phyloP scores from a whole-genome alignment of 2,888 invertebrate species.

The Saturnia pavonia region DNA sequence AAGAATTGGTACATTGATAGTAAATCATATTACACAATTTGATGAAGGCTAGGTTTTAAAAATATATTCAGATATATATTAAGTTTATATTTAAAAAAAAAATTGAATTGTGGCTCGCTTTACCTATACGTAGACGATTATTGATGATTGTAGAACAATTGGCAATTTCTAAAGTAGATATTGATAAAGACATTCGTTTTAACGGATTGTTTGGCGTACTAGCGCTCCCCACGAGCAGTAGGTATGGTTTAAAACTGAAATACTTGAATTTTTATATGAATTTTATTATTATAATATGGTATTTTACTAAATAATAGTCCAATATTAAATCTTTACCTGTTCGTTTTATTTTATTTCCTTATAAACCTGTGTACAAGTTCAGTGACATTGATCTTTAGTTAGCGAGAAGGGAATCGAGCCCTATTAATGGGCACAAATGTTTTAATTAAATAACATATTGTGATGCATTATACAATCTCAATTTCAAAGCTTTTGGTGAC shows the following conservation, averaged over 20 bases:
- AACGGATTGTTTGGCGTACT: neutral
- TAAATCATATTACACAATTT: too few relatives aligned
- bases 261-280: slow-evolving; percentile 80
- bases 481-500: too few relatives aligned
- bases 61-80: too few relatives aligned
- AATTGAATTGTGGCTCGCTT: too few relatives aligned
- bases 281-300: slow-evolving; percentile 80
- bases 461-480: too few relatives aligned
- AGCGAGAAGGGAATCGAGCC: too few relatives aligned
- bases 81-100: too few relatives aligned
- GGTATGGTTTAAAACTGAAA: slow-evolving; percentile 77
- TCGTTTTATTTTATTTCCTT: slow-evolving; percentile 63
- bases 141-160: neutral
- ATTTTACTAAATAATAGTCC: slow-evolving; percentile 81
- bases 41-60: neutral
- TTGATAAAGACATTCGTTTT: neutral
- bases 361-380: neutral
- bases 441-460: too few relatives aligned
- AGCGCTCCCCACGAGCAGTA: slow-evolving; percentile 35
- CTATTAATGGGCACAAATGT: too few relatives aligned
- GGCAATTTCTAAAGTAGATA: neutral
- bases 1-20: too few relatives aligned
- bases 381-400: too few relatives aligned
- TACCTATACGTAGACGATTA: too few relatives aligned
- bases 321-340: slow-evolving; percentile 72